Evolutionary conservation across 2,113 vertebrate genomes (phyloP), one percentile per base, ranked within the genome.

Genomic region (Entelurus aequoreus): DNA sequence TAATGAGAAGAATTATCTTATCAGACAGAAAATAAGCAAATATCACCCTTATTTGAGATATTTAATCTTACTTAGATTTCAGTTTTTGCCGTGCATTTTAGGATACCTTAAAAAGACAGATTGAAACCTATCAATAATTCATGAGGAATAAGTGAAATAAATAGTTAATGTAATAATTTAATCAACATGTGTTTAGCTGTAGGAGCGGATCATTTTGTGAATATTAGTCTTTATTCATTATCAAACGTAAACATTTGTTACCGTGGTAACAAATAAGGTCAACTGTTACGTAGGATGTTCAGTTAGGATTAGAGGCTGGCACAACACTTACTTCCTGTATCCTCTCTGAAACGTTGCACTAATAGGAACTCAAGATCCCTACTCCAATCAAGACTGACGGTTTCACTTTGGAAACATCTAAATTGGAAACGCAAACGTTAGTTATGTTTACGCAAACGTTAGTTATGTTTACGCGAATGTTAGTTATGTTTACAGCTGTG

Each of bases 391-490:
- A 21, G 10, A 37, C 14, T n/a, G 54, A 53, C 50, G 38, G 44
- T 60, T 69, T 65, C 14, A 46, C 11, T 57, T 57, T 46, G 40
- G 10, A 21, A 57, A 16, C 28, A 56, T 35, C 5, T 64, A 19
- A 5, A 28, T 8, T 52, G 37, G 54, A 60, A 74, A 62, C 6
- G 4, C 15, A 16, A 21, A 57, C 11, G 16, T 80, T 78, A 28
- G 4, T 28, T 28, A 28, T 28, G 28, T 8, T 74, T 83, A 90
- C 5, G 77, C 92, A 93, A 95, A 93, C 89, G 92, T 93, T 92
- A 91, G 92, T 90, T 94, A 89, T 92, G 89, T 28, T 28, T 3
- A 62, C 6, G 4, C 15, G 16, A 21, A 57, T 5, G 40, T 80
- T 78, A 28, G 28, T 28, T 28, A 28, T 28, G 89, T 85, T 87